These are phyloP conservation scores for Balearica regulorum DNA, from an alignment of 2,797 vertebrate species.

Conservation along the genomic window DNA sequence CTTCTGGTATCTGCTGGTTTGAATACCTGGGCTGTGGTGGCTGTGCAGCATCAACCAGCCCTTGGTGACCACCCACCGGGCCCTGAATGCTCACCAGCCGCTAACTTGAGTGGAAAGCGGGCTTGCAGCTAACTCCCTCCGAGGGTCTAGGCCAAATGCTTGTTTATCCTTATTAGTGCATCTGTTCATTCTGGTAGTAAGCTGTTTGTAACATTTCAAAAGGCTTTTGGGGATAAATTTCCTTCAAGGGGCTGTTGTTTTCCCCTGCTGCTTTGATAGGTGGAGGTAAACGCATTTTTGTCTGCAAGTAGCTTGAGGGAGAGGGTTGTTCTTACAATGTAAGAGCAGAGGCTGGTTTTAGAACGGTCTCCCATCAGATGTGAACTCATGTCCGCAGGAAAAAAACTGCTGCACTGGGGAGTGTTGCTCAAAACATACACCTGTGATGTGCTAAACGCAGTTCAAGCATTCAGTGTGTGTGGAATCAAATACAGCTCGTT, in stretches of 20 bases:
- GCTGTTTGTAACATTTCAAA: conserved; percentile 30
- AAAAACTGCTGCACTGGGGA: conserved; percentile 3
- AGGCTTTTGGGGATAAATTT: neutral
- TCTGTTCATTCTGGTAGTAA: neutral
- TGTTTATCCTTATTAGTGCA: neutral
- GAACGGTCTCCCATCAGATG: neutral
- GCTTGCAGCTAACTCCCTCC: neutral
- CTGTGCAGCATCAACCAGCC: neutral
- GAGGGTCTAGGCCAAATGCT: neutral
- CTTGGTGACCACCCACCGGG: fast-evolving
- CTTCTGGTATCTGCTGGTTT: neutral
- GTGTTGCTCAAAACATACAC: neutral
- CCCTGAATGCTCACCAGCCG: fast-evolving
- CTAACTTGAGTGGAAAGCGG: neutral
- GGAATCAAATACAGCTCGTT: neutral
- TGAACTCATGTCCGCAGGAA: conserved; percentile 18
- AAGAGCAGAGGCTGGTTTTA: conserved; percentile 15
- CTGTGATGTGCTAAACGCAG: conserved; percentile 39
- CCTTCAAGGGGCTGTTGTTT: conserved; percentile 27
- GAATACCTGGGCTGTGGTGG: neutral
- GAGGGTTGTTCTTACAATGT: neutral
- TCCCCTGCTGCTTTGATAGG: conserved; percentile 26
- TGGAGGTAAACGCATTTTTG: conserved; percentile 41
- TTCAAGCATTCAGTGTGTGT: fast-evolving
- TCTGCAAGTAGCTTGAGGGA: conserved; percentile 37